These are phyloP conservation scores for Arion vulgaris DNA, from an alignment of 1,140 invertebrate genomes.

Conservation along the genomic window DNA sequence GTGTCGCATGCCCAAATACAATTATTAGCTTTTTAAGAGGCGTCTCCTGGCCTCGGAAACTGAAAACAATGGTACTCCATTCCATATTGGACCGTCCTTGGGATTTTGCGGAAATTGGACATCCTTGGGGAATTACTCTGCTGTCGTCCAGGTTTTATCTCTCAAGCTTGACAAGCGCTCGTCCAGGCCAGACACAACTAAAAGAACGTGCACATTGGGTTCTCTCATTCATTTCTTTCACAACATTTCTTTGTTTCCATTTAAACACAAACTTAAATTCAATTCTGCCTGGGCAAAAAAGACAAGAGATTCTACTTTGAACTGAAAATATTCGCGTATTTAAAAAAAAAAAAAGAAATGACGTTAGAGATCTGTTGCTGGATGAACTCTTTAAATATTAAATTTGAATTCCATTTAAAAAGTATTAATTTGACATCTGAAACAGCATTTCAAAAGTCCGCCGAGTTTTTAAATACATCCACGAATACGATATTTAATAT, in stretches of 20 bases:
- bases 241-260: not conserved
- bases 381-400: no score
- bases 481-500: no score
- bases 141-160: conserved; percentile 13
- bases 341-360: no score
- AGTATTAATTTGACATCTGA: no score
- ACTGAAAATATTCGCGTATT: no score
- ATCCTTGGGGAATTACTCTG: conserved; percentile 22
- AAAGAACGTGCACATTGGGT: not conserved
- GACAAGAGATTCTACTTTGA: no score
- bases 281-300: not conserved
- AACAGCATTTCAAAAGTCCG: no score
- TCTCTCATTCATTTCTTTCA: not conserved
- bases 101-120: conserved; percentile 26
- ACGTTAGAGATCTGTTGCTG: no score
- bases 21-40: conserved; percentile 19
- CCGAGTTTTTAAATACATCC: no score
- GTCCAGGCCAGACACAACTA: not conserved
- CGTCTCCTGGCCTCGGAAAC: not conserved
- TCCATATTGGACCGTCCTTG: not conserved
- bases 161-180: not conserved
- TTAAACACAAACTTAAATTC: not conserved
- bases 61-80: conserved; percentile 20
- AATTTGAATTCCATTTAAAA: no score
- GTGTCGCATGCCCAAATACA: conserved; percentile 37